phyloP scores from a whole-genome alignment of 2,888 invertebrate species.

The Cryptocephalus moraei region DNA sequence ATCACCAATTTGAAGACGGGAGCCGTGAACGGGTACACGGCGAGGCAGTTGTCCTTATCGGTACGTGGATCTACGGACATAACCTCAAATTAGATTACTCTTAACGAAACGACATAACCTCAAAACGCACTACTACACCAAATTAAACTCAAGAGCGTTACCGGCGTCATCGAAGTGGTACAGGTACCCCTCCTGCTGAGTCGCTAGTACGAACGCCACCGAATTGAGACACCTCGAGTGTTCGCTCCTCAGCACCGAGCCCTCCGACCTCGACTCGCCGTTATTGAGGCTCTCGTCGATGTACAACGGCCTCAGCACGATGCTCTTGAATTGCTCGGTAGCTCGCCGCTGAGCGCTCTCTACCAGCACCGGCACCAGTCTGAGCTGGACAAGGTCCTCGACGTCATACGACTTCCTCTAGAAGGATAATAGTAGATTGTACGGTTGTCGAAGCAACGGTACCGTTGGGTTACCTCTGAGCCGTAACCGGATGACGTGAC shows the following conservation, averaged over 20 bases:
- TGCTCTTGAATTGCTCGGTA: slow-evolving; percentile 43
- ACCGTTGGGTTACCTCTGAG: slow-evolving; percentile 15
- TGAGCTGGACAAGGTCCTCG: slow-evolving; percentile 40
- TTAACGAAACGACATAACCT: no score
- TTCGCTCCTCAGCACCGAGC: slow-evolving; percentile 39
- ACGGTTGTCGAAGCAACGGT: no score
- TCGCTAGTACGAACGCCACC: slow-evolving; percentile 52
- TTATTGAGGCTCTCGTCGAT: slow-evolving; percentile 27
- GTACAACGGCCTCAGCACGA: slow-evolving; percentile 41
- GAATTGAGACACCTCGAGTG: slow-evolving; percentile 48
- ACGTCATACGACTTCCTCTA: slow-evolving; percentile 27
- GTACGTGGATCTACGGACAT: slow-evolving; percentile 18
- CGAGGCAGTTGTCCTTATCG: slow-evolving; percentile 43
- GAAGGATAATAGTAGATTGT: no score
- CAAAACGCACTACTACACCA: background rate
- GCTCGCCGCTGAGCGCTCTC: slow-evolving; percentile 34
- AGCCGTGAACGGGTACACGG: slow-evolving; percentile 62
- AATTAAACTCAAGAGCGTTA: background rate
- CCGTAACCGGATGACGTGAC: slow-evolving; percentile 27
- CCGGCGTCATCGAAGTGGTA: slow-evolving; percentile 53
- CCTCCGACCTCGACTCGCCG: slow-evolving; percentile 9
- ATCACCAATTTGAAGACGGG: slow-evolving; percentile 55
- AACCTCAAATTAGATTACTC: no score
- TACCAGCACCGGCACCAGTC: slow-evolving; percentile 36
- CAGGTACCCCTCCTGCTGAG: slow-evolving; percentile 59